Evolutionary conservation across 1,140 invertebrate genomes (phyloP), one percentile per base, ranked within the genome.

Genomic region (Hyposmocoma kahamanoa): DNA sequence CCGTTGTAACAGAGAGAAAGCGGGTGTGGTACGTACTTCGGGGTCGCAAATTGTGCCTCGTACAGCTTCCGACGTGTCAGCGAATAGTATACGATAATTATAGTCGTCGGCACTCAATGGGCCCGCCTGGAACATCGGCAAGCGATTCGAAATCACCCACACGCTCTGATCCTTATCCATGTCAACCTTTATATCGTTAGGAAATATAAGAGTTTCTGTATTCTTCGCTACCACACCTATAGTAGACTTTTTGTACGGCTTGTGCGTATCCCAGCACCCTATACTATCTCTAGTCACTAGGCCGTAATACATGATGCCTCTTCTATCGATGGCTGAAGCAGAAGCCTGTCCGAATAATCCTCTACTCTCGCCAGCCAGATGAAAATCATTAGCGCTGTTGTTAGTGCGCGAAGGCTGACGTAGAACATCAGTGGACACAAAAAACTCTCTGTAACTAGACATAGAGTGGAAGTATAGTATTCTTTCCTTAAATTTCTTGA

Each of bases 131-230:
- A 91, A 95, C 72, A 91, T 90, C 1, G 93, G 93, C 36, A 95
- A 65, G 9, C 87, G 84, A 68, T 95, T 95, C 1, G 92, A 91
- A 49, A 95, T 86, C 0, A 94, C 78, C 93, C 93, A 95, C 3
- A 95, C 86, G 49, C 86, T 91, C 49, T 94, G 91, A 15, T 88
- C 86, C 1, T 81, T 62, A 36, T 92, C 91, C 26, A 91, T 87
- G 59, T 95, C 93, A 0, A 94, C 79, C 80, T 91, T 92, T 22
- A 95, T 73, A 60, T 95, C 94, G 61, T 95, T 95, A 0, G 93
- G 93, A 64, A 95, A 95, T 10, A 92, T 81, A 5, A 95, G 69
- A 0, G 90, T 90, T 5, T 87, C 78, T 1, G 85, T 84, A 56
- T 90, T 89, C 3, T 77, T 65, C 0, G 90, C 90, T 2, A 93